These are phyloP conservation scores for Drosophila nasuta DNA, from an alignment of 1,140 invertebrate species.

Conservation along the genomic window DNA sequence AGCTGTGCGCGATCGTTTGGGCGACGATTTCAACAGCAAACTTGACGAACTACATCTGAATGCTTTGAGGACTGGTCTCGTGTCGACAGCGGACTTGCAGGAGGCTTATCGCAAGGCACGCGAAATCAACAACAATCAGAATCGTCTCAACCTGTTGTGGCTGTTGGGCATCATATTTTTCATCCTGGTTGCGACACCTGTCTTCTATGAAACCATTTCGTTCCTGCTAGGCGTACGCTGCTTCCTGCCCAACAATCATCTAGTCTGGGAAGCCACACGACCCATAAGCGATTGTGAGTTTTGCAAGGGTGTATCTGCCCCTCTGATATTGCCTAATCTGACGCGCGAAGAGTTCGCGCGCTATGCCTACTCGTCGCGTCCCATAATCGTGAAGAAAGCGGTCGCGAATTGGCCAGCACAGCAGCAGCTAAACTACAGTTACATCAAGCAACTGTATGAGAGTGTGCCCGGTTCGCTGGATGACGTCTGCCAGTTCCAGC, in stretches of 20 bases:
- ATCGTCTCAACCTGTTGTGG: slow-evolving; percentile 72
- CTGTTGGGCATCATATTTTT: slow-evolving; percentile 77
- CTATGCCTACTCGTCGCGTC: slow-evolving; percentile 92
- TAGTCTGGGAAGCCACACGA: slow-evolving; percentile 93
- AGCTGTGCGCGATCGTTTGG: slow-evolving; percentile 63
- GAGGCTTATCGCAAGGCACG: slow-evolving; percentile 76
- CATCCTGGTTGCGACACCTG: slow-evolving; percentile 75
- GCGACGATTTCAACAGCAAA: slow-evolving; percentile 63
- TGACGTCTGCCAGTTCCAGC: slow-evolving; percentile 95
- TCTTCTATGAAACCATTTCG: slow-evolving; percentile 76
- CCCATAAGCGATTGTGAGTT: slow-evolving; percentile 93
- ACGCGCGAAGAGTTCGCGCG: slow-evolving; percentile 88
- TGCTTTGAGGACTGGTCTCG: slow-evolving; percentile 70
- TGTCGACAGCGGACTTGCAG: slow-evolving; percentile 68
- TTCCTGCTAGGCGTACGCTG: slow-evolving; percentile 88
- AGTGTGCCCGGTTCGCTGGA: slow-evolving; percentile 88
- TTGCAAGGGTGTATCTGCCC: slow-evolving; percentile 86
- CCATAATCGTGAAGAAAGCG: slow-evolving; percentile 92
- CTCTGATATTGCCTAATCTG: slow-evolving; percentile 88
- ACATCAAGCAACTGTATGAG: slow-evolving; percentile 91
- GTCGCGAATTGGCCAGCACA: slow-evolving; percentile 92
- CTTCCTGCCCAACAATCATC: slow-evolving; percentile 92
- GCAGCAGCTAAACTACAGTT: slow-evolving; percentile 89
- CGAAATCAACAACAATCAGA: slow-evolving; percentile 60
- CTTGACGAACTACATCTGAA: slow-evolving; percentile 71